Evolutionary conservation across 2,888 invertebrate genomes (phyloP).

Genomic region (Torymus tubicola): DNA sequence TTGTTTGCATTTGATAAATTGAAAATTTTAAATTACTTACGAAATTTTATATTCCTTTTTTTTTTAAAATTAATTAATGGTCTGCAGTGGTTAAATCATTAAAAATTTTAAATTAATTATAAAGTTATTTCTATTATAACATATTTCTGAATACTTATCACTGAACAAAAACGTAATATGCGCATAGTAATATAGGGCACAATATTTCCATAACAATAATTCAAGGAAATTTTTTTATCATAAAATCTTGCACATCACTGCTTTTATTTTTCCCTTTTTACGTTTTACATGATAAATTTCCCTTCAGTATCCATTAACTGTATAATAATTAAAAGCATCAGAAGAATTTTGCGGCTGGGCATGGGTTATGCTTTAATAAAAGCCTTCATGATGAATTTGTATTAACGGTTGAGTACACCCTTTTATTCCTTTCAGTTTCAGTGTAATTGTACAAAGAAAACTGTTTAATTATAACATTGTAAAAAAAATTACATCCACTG

Average conservation of each 20-base stretch:
- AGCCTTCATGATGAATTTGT: slow-evolving; percentile 23
- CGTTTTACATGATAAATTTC: slow-evolving; percentile 30
- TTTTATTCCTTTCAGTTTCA: too few relatives aligned
- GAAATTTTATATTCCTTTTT: too few relatives aligned
- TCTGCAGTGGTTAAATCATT: too few relatives aligned
- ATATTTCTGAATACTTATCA: too few relatives aligned
- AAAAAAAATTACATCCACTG: too few relatives aligned
- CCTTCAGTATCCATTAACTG: slow-evolving; percentile 24
- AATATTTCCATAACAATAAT: not conserved
- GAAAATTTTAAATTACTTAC: too few relatives aligned
- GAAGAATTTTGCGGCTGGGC: slow-evolving; percentile 24
- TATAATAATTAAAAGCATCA: slow-evolving; percentile 36
- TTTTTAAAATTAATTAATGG: too few relatives aligned
- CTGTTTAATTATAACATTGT: too few relatives aligned
- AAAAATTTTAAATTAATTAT: not conserved
- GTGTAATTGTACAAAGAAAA: too few relatives aligned
- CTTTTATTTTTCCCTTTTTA: slow-evolving; percentile 21
- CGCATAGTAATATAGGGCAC: not conserved
- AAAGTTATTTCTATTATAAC: not conserved
- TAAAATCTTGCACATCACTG: not conserved
- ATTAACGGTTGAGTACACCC: too few relatives aligned
- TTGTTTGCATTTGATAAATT: too few relatives aligned
- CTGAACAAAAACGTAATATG: too few relatives aligned
- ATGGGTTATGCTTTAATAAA: slow-evolving; percentile 32
- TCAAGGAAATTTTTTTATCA: slow-evolving; percentile 1